A percentile compares a stretch with the other conserved stretches of the same genome.
phyloP scores from a whole-genome alignment of 2,797 vertebrate genomes.

The Sciurus vulgaris region DNA sequence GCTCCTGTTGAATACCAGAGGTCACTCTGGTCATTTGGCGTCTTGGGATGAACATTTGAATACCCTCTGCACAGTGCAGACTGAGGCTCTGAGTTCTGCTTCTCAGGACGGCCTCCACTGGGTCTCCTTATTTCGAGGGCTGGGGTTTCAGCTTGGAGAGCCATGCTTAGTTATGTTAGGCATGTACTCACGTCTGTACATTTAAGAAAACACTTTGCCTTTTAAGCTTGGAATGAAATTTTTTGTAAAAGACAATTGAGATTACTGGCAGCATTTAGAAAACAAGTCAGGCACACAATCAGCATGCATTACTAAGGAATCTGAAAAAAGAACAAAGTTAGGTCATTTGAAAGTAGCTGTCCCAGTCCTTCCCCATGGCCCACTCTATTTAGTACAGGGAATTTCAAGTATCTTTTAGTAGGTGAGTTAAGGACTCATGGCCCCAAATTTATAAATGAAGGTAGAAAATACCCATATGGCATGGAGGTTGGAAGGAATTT shows the following conservation, averaged over 20 bases:
- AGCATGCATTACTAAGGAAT: constrained; percentile 49
- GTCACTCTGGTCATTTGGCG: not conserved
- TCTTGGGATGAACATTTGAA: not conserved
- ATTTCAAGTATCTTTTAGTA: constrained; percentile 66
- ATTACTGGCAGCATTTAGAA: not conserved
- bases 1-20: not conserved
- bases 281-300: not conserved
- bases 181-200: not conserved
- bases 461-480: constrained; percentile 57
- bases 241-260: not conserved
- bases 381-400: constrained; percentile 59
- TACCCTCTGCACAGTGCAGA: not conserved
- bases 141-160: not conserved
- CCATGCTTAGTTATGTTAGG: not conserved
- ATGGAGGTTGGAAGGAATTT: constrained; percentile 1
- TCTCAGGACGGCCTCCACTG: not conserved
- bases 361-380: not conserved
- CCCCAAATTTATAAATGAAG: constrained; percentile 46
- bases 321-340: constrained; percentile 74
- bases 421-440: constrained; percentile 43
- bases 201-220: not conserved
- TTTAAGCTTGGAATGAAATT: constrained; percentile 21
- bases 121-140: not conserved
- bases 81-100: not conserved
- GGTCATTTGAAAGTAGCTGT: constrained; percentile 33